Conservation (phyloP, 2,888 invertebrate genomes). For the Keiferia lycopersicella region DNA sequence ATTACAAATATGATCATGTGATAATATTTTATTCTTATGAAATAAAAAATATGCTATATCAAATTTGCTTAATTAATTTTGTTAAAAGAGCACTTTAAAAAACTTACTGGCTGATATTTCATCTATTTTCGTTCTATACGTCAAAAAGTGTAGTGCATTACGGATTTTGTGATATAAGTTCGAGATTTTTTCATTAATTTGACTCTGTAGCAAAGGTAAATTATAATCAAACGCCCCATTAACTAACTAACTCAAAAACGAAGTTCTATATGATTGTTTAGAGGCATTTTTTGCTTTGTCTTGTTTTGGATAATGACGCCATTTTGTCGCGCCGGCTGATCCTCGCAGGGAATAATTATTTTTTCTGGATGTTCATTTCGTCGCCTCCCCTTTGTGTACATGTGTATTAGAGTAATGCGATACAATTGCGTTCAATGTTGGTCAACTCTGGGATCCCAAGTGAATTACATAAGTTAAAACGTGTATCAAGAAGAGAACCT, state of each 20-base stretch:
- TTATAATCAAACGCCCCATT: conserved; percentile 38
- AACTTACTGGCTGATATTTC: conserved; percentile 16
- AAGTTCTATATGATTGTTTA: conserved; percentile 25
- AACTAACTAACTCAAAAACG: conserved; percentile 24
- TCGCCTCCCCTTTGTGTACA: neutral
- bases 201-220: conserved; percentile 56
- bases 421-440: neutral
- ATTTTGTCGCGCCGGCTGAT: conserved; percentile 82
- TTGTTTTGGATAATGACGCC: conserved; percentile 78
- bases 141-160: conserved; percentile 72
- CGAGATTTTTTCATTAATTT: conserved; percentile 55
- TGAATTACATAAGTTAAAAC: conserved; percentile 28
- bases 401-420: neutral
- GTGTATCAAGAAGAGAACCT: conserved; percentile 4
- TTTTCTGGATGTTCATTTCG: conserved; percentile 35
- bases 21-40: neutral
- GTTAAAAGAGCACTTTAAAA: neutral
- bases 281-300: conserved; percentile 50
- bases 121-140: conserved; percentile 60
- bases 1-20: neutral
- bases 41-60: neutral
- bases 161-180: conserved; percentile 61
- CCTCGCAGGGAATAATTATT: conserved; percentile 55
- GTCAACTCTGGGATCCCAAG: neutral
- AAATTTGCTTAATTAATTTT: no score